A percentile compares a stretch with the other conserved stretches of the same genome.
These are phyloP conservation scores for Lutraria lutraria DNA, from an alignment of 2,888 invertebrate species.

Conservation along the genomic window DNA sequence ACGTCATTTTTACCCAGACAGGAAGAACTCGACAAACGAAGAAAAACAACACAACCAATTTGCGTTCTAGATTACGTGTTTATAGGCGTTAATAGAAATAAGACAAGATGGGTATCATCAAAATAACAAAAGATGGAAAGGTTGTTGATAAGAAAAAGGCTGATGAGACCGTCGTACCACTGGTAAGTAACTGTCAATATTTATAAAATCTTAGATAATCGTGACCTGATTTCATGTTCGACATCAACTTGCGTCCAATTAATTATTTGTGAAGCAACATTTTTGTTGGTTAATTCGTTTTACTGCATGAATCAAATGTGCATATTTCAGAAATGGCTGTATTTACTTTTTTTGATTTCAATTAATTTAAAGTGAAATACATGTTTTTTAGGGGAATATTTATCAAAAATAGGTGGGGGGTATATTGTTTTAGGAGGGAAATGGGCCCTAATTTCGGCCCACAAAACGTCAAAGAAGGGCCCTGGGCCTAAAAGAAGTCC, in stretches of 20 bases:
- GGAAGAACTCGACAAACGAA: background rate
- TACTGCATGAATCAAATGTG: background rate
- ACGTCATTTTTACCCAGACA: background rate
- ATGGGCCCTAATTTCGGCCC: too few species aligned
- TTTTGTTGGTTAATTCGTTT: too few species aligned
- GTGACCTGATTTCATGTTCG: background rate
- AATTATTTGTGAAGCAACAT: background rate
- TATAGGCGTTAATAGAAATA: background rate
- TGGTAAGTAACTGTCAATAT: conserved; percentile 48
- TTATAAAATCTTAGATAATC: background rate
- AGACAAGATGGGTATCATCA: conserved; percentile 63
- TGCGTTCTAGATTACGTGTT: background rate
- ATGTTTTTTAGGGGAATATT: too few species aligned
- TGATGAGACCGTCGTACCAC: conserved; percentile 60
- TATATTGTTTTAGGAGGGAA: too few species aligned
- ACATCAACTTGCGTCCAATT: background rate
- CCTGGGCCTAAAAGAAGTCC: too few species aligned
- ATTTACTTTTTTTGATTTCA: too few species aligned
- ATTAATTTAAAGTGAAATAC: too few species aligned
- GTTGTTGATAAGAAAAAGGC: conserved; percentile 58
- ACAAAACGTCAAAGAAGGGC: too few species aligned
- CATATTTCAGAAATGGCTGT: background rate
- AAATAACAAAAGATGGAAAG: conserved; percentile 64
- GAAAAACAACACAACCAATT: conserved; percentile 11
- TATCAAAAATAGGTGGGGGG: too few species aligned